Conservation (phyloP, 2,113 vertebrate genomes). For the Guaruba guarouba region DNA sequence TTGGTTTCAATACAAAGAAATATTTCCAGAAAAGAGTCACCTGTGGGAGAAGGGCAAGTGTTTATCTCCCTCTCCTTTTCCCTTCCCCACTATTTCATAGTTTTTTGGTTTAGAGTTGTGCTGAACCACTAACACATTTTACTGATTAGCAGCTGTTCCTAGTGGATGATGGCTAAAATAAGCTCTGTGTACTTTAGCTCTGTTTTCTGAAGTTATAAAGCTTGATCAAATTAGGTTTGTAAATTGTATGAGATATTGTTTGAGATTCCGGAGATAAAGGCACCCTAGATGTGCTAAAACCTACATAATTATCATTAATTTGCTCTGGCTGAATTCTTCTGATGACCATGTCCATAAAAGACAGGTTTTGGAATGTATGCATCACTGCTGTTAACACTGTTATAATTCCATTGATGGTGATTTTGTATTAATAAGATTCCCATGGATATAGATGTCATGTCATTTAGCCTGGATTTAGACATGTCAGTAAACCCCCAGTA, state of each 20-base stretch:
- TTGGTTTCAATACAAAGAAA: not conserved
- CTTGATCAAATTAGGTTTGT: not conserved
- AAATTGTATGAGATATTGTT: not conserved
- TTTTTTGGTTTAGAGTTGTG: not conserved
- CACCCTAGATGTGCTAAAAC: not conserved
- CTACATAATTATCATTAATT: not conserved
- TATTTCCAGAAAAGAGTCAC: not conserved
- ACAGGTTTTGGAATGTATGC: not conserved
- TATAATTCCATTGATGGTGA: not conserved
- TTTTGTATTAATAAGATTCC: not conserved
- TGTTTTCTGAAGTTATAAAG: not conserved
- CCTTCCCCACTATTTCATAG: not conserved
- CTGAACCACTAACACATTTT: not conserved
- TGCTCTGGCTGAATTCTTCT: not conserved
- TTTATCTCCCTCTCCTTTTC: not conserved
- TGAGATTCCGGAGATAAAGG: not conserved
- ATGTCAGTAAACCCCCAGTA: not conserved
- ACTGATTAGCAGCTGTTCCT: not conserved
- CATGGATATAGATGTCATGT: not conserved
- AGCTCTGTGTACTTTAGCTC: not conserved
- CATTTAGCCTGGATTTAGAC: not conserved
- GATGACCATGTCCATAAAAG: not conserved
- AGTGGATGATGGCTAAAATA: not conserved
- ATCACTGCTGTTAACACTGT: not conserved
- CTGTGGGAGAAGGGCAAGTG: accelerated